Evolutionary conservation across 2,113 vertebrate species (phyloP).

Genomic region (Oryzias celebensis): DNA sequence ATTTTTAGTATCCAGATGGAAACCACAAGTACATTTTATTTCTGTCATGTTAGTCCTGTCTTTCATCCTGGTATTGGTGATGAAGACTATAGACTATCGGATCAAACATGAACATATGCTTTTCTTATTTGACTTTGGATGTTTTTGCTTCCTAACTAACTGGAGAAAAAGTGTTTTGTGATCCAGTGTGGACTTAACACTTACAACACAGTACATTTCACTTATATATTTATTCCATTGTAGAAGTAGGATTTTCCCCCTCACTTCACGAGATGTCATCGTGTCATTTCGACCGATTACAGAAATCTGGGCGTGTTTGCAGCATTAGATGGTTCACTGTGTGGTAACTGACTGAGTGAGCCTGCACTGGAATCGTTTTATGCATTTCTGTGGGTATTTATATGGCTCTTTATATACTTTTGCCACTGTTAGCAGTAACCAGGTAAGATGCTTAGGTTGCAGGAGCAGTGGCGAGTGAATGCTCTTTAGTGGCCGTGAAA

Average conservation of each 20-base stretch:
- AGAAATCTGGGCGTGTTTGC: not conserved
- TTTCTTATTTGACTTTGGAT: not conserved
- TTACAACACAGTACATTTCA: too few relatives aligned
- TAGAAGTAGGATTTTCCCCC: not conserved
- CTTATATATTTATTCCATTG: not conserved
- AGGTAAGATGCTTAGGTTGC: conserved; percentile 13
- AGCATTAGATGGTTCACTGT: conserved; percentile 5
- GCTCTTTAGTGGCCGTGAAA: conserved; percentile 17
- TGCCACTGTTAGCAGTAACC: conserved; percentile 8
- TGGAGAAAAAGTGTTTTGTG: not conserved
- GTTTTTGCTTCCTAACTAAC: not conserved
- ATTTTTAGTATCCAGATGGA: too few relatives aligned
- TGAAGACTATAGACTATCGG: too few relatives aligned
- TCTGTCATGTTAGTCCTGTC: too few relatives aligned
- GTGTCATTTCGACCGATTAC: not conserved
- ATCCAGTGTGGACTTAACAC: not conserved
- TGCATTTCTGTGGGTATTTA: conserved; percentile 7
- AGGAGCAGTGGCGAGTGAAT: conserved; percentile 13
- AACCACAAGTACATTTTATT: too few relatives aligned
- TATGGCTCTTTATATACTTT: conserved; percentile 2
- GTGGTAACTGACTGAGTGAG: not conserved
- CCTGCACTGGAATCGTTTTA: not conserved
- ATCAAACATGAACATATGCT: not conserved
- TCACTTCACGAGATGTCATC: not conserved
- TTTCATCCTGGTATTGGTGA: too few relatives aligned